Base-by-base conservation (phyloP, 2,113 vertebrate genomes). In the Muntiacus reevesi region DNA sequence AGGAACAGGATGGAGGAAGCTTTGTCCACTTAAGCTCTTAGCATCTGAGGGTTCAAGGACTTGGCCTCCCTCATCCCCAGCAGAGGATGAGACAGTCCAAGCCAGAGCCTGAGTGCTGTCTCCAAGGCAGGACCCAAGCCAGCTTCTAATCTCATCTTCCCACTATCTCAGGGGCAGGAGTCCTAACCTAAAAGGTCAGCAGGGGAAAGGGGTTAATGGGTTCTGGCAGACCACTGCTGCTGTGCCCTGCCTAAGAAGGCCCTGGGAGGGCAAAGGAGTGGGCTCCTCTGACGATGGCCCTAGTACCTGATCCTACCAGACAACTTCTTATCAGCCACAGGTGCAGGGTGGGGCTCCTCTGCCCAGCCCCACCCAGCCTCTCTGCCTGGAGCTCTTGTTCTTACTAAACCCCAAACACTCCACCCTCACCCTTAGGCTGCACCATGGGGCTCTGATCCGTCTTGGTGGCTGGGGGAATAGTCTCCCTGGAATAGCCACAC, bases 391-490 rank as follows among this genome's bases (percentile, higher is more conserved):
- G 52, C 96, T 94, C 43, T 89, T 50, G 89, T 94, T 97, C 59
- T 92, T 81, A 86, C 79, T 95, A 93, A 97, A 79, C 85, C 83
- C 67, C 71, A 76, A 19, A 47, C 52, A 55, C 81, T 55, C 76
- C 76, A 57, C 94, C 93, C 94, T 93, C 45, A 89, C 57, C 50
- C 84, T 89, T 27, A 91, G 64, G 30, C 14, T 84, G 78, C 28
- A 74, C 33, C 89, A 79, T 36, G 82, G 78, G 28, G 62, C 93
- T 55, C 8, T 85, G 81, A 33, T 59, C 6, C 6, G 5, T 57
- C 54, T 82, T 64, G 12, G 79, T 57, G 60, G 36, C 47, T 52
- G 30, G 88, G 89, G 64, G 11, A 82, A 33, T 21, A 15, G 28
- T 86, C 87, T 93, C 60, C 54, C 11, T 52, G 57, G 91, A 83